Conservation (phyloP, 2,888 invertebrate genomes). For the Petrophora chlorosata region DNA sequence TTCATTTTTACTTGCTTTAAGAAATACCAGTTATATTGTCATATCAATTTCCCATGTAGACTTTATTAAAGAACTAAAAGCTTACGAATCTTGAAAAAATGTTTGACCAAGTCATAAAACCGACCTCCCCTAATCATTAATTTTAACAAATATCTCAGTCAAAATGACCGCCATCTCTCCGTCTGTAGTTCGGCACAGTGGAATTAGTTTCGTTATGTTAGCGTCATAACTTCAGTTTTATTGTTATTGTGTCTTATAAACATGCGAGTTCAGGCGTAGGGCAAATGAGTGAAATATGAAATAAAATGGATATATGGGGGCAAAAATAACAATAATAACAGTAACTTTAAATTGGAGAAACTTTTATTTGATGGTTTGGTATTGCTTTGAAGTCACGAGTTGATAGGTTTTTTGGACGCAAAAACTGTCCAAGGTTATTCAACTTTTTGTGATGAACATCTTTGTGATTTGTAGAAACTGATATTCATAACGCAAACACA, state of each 20-base stretch:
- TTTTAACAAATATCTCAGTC: background rate
- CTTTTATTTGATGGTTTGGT: background rate
- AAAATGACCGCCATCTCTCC: background rate
- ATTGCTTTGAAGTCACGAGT: no score
- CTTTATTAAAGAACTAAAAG: no score
- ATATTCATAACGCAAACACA: no score
- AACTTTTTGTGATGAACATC: no score
- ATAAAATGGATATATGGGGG: constrained; percentile 8
- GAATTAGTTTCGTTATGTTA: constrained; percentile 38
- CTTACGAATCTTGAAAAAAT: no score
- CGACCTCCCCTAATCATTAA: background rate
- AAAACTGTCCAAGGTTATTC: no score
- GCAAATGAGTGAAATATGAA: constrained; percentile 28
- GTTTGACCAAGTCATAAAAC: no score
- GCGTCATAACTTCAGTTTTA: constrained; percentile 37
- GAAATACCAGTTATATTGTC: no score
- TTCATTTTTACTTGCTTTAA: no score
- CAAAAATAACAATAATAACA: background rate
- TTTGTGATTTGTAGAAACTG: no score
- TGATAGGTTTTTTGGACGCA: background rate
- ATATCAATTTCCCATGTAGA: no score
- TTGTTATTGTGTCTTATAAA: constrained; percentile 36
- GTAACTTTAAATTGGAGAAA: constrained; percentile 1
- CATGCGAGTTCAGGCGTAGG: constrained; percentile 24
- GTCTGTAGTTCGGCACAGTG: constrained; percentile 29